Percentiles rank a stretch among this genome's conserved stretches.
These are phyloP conservation scores for Drosophila silvestris DNA, from an alignment of 2,888 invertebrate genomes.

Conservation along the genomic window DNA sequence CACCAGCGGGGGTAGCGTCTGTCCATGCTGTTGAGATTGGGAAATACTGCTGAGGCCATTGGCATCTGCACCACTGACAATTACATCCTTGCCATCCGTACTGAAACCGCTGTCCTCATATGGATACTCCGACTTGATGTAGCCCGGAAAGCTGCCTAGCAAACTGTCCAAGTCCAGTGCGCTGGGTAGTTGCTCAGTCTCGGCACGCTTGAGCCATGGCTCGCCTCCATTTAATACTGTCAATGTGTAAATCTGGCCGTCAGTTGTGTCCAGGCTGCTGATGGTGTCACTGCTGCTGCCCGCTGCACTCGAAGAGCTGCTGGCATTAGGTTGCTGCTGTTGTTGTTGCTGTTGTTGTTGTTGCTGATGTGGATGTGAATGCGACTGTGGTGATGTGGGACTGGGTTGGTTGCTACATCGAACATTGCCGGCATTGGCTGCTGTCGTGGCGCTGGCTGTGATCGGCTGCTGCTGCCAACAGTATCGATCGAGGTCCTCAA, in stretches of 20 bases:
- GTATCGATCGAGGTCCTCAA: slow-evolving; percentile 94
- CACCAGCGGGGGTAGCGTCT: slow-evolving; percentile 81
- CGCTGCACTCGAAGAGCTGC: slow-evolving; percentile 70
- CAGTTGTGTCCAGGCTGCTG: slow-evolving; percentile 87
- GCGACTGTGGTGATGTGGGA: slow-evolving; percentile 68
- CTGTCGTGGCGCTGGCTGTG: slow-evolving; percentile 59
- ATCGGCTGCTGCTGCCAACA: slow-evolving; percentile 91
- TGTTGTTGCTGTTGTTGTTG: slow-evolving; percentile 53
- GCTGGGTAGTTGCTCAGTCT: slow-evolving; percentile 86
- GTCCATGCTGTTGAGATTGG: slow-evolving; percentile 69
- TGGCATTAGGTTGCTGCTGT: slow-evolving; percentile 66
- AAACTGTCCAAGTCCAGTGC: slow-evolving; percentile 92
- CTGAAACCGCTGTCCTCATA: slow-evolving; percentile 92
- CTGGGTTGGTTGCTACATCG: slow-evolving; percentile 81
- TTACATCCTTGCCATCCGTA: slow-evolving; percentile 86
- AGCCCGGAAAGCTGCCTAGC: slow-evolving; percentile 89
- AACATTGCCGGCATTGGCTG: slow-evolving; percentile 84
- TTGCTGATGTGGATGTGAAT: slow-evolving; percentile 43
- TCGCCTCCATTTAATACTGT: slow-evolving; percentile 93
- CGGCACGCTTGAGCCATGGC: slow-evolving; percentile 89
- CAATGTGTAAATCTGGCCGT: slow-evolving; percentile 92
- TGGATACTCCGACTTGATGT: slow-evolving; percentile 90
- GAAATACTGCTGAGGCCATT: slow-evolving; percentile 72
- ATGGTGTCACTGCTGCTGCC: slow-evolving; percentile 77
- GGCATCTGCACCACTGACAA: slow-evolving; percentile 63